Percentiles rank a stretch among this genome's conserved stretches.
Evolutionary conservation across 2,888 invertebrate species (phyloP).

Genomic region (Drosophila anomelani): DNA sequence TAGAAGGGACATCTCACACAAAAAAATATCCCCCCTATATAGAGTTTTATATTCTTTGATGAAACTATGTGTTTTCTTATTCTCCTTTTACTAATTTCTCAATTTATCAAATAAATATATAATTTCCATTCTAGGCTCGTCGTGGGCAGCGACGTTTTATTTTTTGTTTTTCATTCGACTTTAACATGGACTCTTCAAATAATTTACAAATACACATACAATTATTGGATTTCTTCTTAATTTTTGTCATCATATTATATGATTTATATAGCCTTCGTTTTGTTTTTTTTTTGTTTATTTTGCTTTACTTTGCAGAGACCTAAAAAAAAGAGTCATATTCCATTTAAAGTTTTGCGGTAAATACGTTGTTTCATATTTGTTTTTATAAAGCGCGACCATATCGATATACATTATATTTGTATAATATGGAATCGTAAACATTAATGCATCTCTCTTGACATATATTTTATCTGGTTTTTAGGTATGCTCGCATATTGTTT

Average conservation of each 20-base stretch:
- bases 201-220: constrained; percentile 66
- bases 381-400: constrained; percentile 57
- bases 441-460: constrained; percentile 47
- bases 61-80: constrained; percentile 37
- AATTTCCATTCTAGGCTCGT: constrained; percentile 53
- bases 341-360: constrained; percentile 51
- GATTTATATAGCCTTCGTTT: constrained; percentile 33
- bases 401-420: constrained; percentile 36
- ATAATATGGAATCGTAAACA: constrained; percentile 62
- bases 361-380: constrained; percentile 36
- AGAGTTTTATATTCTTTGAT: too few relatives aligned
- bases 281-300: constrained; percentile 12
- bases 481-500: constrained; percentile 55
- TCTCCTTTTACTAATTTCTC: constrained; percentile 57
- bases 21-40: too few relatives aligned
- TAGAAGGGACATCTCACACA: too few relatives aligned
- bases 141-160: constrained; percentile 12
- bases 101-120: constrained; percentile 69
- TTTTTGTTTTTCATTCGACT: constrained; percentile 28
- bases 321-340: constrained; percentile 33
- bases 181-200: constrained; percentile 64
- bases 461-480: constrained; percentile 28
- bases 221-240: constrained; percentile 24
- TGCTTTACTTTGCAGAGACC: constrained; percentile 20
- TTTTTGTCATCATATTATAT: constrained; percentile 35